phyloP scores from a whole-genome alignment of 1,140 invertebrate species.

The Sweltsa coloradensis region DNA sequence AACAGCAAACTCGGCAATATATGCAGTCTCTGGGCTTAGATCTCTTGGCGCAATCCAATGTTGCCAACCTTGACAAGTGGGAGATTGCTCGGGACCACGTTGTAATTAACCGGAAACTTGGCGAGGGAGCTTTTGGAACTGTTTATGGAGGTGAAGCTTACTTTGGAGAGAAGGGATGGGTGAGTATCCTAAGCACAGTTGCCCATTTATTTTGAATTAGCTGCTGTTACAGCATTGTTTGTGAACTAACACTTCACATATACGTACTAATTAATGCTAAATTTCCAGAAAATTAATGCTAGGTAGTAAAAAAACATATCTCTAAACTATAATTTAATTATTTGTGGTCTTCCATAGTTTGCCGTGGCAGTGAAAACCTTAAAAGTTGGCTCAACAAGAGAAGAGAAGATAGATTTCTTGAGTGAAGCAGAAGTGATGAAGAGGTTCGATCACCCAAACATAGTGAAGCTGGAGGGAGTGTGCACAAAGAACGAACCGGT shows the following conservation, averaged over 20 bases:
- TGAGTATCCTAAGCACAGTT: no score
- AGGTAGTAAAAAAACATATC: no score
- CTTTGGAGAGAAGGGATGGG: slow-evolving; percentile 58
- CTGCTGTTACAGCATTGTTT: no score
- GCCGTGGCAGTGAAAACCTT: slow-evolving; percentile 86
- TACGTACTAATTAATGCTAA: no score
- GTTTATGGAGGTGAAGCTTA: slow-evolving; percentile 76
- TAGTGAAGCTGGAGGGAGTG: slow-evolving; percentile 75
- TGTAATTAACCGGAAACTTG: slow-evolving; percentile 79
- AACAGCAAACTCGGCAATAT: slow-evolving; percentile 47
- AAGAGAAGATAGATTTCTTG: slow-evolving; percentile 87
- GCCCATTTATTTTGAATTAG: no score
- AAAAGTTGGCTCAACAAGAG: slow-evolving; percentile 65
- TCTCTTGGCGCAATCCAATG: slow-evolving; percentile 36
- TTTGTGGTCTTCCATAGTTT: slow-evolving; percentile 32
- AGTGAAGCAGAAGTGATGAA: slow-evolving; percentile 90
- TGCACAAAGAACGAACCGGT: slow-evolving; percentile 75
- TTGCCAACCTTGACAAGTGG: slow-evolving; percentile 63
- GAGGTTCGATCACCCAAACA: slow-evolving; percentile 79
- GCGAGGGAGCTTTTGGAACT: slow-evolving; percentile 81
- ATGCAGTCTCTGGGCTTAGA: slow-evolving; percentile 60
- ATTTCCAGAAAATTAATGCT: no score
- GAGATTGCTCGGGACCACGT: slow-evolving; percentile 71
- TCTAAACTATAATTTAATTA: slow-evolving; percentile 2
- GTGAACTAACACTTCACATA: no score